These are phyloP conservation scores for Cryptoblepharus egeriae DNA, from an alignment of 2,797 vertebrate genomes.

Conservation along the genomic window DNA sequence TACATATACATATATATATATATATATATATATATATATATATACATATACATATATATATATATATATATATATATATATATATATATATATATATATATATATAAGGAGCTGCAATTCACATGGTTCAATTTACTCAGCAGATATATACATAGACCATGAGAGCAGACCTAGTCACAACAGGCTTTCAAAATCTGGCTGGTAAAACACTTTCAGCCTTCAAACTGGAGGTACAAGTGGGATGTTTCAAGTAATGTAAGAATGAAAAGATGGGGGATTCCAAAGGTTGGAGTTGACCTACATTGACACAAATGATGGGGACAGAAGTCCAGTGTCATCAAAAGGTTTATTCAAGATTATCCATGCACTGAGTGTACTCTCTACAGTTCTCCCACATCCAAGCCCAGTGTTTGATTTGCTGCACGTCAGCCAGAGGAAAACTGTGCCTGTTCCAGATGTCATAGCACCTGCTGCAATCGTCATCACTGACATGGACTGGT, in stretches of 20 bases:
- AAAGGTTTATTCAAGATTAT: not conserved
- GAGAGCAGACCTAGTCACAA: constrained; percentile 27
- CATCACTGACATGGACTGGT: too few species aligned
- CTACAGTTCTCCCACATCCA: not conserved
- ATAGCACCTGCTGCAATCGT: not conserved
- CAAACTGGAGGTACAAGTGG: not conserved
- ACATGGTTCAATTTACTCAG: not conserved
- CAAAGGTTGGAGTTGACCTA: rapidly evolving
- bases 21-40: not conserved
- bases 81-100: not conserved
- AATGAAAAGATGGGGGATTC: not conserved
- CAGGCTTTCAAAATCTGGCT: constrained; percentile 44
- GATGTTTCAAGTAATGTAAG: constrained; percentile 13
- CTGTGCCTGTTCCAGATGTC: not conserved
- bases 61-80: not conserved
- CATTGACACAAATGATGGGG: not conserved
- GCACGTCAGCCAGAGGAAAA: too few species aligned
- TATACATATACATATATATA: too few species aligned
- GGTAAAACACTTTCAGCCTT: constrained; percentile 53
- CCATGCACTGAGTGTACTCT: too few species aligned
- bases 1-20: not conserved
- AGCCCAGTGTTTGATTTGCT: not conserved
- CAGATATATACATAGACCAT: rapidly evolving
- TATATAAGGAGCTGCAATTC: not conserved
- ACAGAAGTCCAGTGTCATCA: not conserved